phyloP scores from a whole-genome alignment of 2,888 invertebrate genomes.

The Cancer borealis region DNA sequence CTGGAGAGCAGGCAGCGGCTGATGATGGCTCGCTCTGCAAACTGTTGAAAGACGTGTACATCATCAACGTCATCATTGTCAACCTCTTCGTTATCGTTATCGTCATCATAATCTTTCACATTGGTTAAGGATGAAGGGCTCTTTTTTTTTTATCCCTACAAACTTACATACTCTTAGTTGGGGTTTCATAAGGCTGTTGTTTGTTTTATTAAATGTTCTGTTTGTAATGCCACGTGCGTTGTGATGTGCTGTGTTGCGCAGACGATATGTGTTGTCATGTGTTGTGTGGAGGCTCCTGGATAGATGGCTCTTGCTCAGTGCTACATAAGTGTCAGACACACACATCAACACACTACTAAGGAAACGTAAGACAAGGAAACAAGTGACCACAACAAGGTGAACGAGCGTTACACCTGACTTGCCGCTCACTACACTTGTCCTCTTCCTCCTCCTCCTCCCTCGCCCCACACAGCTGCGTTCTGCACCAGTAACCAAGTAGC shows the following conservation, averaged over 20 bases:
- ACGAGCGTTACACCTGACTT: not conserved
- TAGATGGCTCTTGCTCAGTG: not conserved
- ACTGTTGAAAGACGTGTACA: not conserved
- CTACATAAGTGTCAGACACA: not conserved
- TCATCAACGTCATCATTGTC: not conserved
- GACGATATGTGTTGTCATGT: not conserved
- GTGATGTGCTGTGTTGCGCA: no score
- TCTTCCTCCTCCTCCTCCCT: not conserved
- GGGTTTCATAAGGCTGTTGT: not conserved
- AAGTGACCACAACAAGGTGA: not conserved
- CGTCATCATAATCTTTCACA: not conserved
- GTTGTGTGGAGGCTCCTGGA: not conserved
- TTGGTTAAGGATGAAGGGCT: not conserved
- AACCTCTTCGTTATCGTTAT: not conserved
- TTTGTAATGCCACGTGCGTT: not conserved
- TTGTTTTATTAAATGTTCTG: not conserved
- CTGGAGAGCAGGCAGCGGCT: not conserved
- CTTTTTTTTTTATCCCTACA: not conserved
- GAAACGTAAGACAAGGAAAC: not conserved
- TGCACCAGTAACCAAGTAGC: slow-evolving; percentile 17
- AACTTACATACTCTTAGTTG: not conserved
- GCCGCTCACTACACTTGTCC: not conserved
- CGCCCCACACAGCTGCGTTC: not conserved
- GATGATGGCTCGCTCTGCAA: not conserved
- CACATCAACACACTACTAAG: not conserved